Base-by-base conservation (phyloP, 2,888 invertebrate species). In the Sinotaia quadrata region DNA sequence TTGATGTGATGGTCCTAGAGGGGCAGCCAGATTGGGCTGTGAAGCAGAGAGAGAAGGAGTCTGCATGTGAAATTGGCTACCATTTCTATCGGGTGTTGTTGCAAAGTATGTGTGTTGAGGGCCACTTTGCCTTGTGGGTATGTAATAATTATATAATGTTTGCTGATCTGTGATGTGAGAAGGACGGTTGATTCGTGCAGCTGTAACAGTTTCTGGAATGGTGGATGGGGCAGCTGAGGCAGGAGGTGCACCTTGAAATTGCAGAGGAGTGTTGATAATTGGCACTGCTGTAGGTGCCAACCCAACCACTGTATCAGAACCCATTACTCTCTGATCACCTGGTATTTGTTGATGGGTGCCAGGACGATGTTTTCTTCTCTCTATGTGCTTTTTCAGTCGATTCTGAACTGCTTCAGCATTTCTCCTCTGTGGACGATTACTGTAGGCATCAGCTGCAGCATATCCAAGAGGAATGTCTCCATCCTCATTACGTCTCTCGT, bases 371-470 rank as follows among this genome's bases (percentile, higher is more conserved):
- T n/a, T n/a, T 47, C 47, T 47, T 18, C 47, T 47, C 24, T 7
- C 12, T 18, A 47, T 7, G 18, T 24, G 47, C 21, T 47, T n/a
- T 7, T 41, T 52, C 29, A 56, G 31, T 5, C 56, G 34, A 34
- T 68, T 68, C 0, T 58, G 57, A n/a, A 56, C 31, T 2, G 63
- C 62, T 27, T 69, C 69, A 18, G 69, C 34, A 4, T 59, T 51
- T 7, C 24, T 24, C 33, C 24, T 67, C 10, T 54, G 47, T 10
- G 73, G 65, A 12, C 41, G 44, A 7, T 71, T 72, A 29, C 77
- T 78, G 59, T 78, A 83, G 1, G 81, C 77, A 65, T 83, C 83
- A 2, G 83, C 83, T 12, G 83, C 83, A n/a, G 83, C 83, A 65
- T 82, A 83, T 3, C 83, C 83, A 1, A 83, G 73, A 0, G 83